phyloP scores from a whole-genome alignment of 2,113 vertebrate species.

The Dinomys branickii region DNA sequence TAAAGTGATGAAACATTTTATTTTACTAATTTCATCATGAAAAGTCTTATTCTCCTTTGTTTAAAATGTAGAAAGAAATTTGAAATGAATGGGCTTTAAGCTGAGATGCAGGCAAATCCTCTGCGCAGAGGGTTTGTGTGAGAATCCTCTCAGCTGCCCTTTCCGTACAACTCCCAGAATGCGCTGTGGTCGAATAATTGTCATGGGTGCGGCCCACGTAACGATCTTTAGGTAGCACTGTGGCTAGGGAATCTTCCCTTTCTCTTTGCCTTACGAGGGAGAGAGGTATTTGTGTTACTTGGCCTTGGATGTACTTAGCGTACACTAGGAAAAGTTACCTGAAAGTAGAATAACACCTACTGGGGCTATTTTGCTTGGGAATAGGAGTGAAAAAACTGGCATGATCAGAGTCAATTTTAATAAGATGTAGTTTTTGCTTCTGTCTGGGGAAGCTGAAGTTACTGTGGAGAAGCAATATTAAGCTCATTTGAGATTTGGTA shows the following conservation, averaged over 20 bases:
- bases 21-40: conserved; percentile 35
- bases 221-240: conserved; percentile 18
- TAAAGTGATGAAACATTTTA: neutral
- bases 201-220: neutral
- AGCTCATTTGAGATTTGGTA: neutral
- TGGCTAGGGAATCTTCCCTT: conserved; percentile 31
- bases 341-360: conserved; percentile 75
- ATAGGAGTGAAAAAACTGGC: conserved; percentile 47
- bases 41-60: neutral
- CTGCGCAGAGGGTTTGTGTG: neutral
- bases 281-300: conserved; percentile 16
- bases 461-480: neutral
- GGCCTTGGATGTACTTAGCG: conserved; percentile 57
- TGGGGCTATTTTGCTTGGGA: conserved; percentile 69
- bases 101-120: neutral
- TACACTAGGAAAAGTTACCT: conserved; percentile 74
- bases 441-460: conserved; percentile 22
- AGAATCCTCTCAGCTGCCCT: neutral
- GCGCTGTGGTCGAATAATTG: neutral
- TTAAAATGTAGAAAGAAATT: neutral
- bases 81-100: neutral
- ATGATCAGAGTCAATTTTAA: conserved; percentile 44
- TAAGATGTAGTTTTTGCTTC: conserved; percentile 24
- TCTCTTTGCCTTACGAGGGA: neutral
- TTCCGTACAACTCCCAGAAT: neutral